Base-by-base conservation (phyloP, 1,140 invertebrate genomes). In the Streblospio benedicti region DNA sequence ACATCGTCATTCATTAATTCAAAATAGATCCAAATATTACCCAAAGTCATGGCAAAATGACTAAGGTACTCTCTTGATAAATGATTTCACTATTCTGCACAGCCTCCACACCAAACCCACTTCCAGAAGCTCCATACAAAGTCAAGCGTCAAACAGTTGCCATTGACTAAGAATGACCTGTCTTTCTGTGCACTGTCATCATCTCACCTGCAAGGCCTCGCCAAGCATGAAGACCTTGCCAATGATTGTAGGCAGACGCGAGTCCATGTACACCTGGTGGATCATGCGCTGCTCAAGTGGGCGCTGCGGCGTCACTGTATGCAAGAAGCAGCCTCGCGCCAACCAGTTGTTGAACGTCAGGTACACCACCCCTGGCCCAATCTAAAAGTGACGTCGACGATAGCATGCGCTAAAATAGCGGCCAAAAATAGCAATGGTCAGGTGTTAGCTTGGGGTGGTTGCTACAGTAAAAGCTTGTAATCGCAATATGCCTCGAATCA, bases 341-440 rank as follows among this genome's bases (percentile, higher is more conserved):
- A 88, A 73, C 12, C 81, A 61, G 0, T 83, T 84, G 0, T 82
- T 65, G 52, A 93, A 75, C 30, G 75, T 67, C 0, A 92, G 71
- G 44, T 87, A 83, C 0, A 93, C 90, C 57, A 87, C 85, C 1
- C 84, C 86, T 0, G 90, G 90, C 0, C 90, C 90, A 50, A 89
- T 85, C 85, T 92, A 76, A 30, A 75, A 73, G n/a, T n/a, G n/a
- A n/a, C n/a, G n/a, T n/a, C n/a, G n/a, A n/a, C n/a, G n/a, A n/a
- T n/a, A n/a, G n/a, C n/a, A n/a, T n/a, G n/a, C n/a, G n/a, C n/a
- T n/a, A n/a, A n/a, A n/a, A n/a, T n/a, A n/a, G n/a, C n/a, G n/a
- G n/a, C n/a, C n/a, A n/a, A n/a, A n/a, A n/a, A n/a, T n/a, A n/a
- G n/a, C n/a, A n/a, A 41, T 16, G n/a, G n/a, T n/a, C n/a, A n/a